These are phyloP conservation scores for Nomada flava DNA, from an alignment of 2,888 invertebrate species.

Conservation along the genomic window DNA sequence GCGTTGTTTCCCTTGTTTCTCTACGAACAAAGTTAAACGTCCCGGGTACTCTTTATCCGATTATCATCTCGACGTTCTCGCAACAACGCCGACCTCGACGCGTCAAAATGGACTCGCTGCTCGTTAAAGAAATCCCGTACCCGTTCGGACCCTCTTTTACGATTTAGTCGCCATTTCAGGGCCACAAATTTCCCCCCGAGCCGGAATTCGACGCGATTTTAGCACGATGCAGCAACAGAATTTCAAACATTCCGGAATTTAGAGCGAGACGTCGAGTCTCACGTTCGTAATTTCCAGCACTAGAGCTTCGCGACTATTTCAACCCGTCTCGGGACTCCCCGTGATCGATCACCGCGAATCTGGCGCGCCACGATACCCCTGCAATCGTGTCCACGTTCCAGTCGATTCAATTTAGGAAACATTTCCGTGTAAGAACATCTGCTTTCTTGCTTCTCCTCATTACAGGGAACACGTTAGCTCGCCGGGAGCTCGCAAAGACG, in stretches of 20 bases:
- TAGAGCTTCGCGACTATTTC: slow-evolving; percentile 16
- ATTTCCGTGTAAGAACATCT: not conserved
- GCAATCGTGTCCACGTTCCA: slow-evolving; percentile 32
- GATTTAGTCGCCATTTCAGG: not conserved
- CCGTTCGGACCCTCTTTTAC: too few species aligned
- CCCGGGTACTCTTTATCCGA: slow-evolving; percentile 50
- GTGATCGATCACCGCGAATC: slow-evolving; percentile 31
- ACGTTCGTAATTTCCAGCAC: slow-evolving; percentile 19
- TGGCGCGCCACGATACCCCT: slow-evolving; percentile 22
- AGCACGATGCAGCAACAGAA: slow-evolving; percentile 13
- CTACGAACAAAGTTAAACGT: slow-evolving; percentile 60
- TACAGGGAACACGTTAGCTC: not conserved
- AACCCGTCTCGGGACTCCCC: slow-evolving; percentile 10
- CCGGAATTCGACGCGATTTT: slow-evolving; percentile 12
- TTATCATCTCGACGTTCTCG: not conserved
- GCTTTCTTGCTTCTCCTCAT: not conserved
- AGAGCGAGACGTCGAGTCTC: not conserved
- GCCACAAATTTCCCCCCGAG: slow-evolving; percentile 2
- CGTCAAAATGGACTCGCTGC: slow-evolving; percentile 20
- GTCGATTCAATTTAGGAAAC: slow-evolving; percentile 34
- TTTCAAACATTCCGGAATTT: slow-evolving; percentile 13
- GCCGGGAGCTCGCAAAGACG: not conserved
- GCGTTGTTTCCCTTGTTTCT: slow-evolving; percentile 55
- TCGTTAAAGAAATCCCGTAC: too few species aligned
- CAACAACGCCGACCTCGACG: slow-evolving; percentile 13